phyloP scores from a whole-genome alignment of 1,140 invertebrate species.

The Lordiphosa clarofinis region DNA sequence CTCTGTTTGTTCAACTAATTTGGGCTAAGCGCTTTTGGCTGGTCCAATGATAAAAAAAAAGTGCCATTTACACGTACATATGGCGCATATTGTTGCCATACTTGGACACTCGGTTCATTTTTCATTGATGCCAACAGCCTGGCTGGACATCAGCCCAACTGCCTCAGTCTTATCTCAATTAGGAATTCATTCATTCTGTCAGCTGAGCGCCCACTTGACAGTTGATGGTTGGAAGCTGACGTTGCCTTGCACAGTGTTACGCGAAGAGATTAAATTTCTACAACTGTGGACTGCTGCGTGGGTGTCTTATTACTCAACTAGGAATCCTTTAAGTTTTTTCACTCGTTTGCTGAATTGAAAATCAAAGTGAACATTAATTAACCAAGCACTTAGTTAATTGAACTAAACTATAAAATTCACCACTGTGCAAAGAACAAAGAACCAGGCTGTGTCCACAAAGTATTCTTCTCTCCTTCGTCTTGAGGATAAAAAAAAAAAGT shows the following conservation, averaged over 20 bases:
- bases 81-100: slow-evolving; percentile 5
- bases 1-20: slow-evolving; percentile 26
- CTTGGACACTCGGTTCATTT: slow-evolving; percentile 39
- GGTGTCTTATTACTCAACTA: no score
- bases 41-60: slow-evolving; percentile 8
- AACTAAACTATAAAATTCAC: no score
- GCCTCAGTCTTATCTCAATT: slow-evolving; percentile 65
- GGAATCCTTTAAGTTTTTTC: no score
- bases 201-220: slow-evolving; percentile 41
- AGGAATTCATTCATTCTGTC: slow-evolving; percentile 53
- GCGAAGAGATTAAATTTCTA: no score
- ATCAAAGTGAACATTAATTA: no score
- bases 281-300: no score
- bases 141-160: slow-evolving; percentile 27
- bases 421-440: not conserved
- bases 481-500: slow-evolving; percentile 33
- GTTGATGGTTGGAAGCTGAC: slow-evolving; percentile 25
- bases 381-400: no score
- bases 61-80: not conserved
- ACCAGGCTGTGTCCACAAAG: slow-evolving; percentile 14
- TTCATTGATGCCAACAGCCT: slow-evolving; percentile 24
- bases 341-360: no score
- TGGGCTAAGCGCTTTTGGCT: slow-evolving; percentile 22
- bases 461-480: slow-evolving; percentile 20
- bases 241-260: slow-evolving; percentile 9